Conservation (phyloP, 2,888 invertebrate species). For the Torymus aiolomorphi region DNA sequence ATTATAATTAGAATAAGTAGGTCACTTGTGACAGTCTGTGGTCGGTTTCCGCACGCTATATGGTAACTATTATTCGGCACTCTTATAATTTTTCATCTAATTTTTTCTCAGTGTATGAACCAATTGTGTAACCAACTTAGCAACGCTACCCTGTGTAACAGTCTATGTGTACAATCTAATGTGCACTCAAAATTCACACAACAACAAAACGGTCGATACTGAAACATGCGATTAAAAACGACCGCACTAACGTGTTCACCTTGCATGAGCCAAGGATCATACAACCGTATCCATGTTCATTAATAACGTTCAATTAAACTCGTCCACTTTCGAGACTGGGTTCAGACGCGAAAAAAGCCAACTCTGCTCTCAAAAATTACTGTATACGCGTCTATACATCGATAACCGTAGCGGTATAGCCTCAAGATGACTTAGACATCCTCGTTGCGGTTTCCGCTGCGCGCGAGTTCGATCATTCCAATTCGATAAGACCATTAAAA, state of each 20-base stretch:
- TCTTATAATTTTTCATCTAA: no score
- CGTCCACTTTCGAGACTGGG: constrained; percentile 1
- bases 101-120: no score
- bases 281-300: not conserved
- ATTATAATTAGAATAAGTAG: no score
- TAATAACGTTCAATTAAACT: constrained; percentile 42
- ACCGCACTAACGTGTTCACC: not conserved
- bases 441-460: not conserved
- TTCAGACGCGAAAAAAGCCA: not conserved
- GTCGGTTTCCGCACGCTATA: no score
- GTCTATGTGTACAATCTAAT: no score
- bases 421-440: no score
- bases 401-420: constrained; percentile 7
- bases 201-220: no score
- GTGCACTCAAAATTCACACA: no score
- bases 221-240: not conserved
- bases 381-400: not conserved
- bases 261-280: not conserved
- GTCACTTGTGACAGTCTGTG: no score
- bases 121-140: no score
- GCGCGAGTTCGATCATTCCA: not conserved
- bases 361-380: not conserved
- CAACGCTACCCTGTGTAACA: no score
- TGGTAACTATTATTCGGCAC: no score
- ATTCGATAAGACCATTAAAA: constrained; percentile 26